These are phyloP conservation scores for Hirudo medicinalis DNA, from an alignment of 1,140 invertebrate species.

Conservation along the genomic window DNA sequence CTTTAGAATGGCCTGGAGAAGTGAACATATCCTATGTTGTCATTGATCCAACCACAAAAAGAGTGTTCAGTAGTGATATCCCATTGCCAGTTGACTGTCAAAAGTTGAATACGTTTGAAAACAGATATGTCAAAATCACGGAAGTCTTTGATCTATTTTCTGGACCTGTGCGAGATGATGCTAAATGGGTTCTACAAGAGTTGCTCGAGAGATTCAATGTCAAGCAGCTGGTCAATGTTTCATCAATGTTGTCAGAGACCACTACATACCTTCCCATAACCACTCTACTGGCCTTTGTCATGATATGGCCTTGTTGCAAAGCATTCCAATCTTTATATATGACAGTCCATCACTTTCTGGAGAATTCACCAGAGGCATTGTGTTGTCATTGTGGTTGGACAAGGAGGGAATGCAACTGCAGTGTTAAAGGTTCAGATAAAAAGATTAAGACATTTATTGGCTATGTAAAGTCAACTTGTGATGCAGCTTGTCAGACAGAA, in stretches of 20 bases:
- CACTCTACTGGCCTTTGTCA: conserved; percentile 3
- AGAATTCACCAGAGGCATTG: not conserved
- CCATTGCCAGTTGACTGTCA: conserved; percentile 11
- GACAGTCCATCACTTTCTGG: conserved; percentile 4
- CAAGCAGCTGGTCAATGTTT: not conserved
- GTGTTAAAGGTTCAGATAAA: no score
- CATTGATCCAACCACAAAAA: conserved; percentile 16
- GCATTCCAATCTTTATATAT: not conserved
- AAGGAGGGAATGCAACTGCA: conserved; percentile 12
- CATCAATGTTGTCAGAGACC: not conserved
- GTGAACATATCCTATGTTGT: conserved; percentile 11
- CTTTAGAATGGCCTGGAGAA: conserved; percentile 20
- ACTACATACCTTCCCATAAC: conserved; percentile 11
- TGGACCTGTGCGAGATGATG: not conserved
- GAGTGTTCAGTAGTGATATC: conserved; percentile 13
- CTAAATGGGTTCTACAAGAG: not conserved
- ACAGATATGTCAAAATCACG: conserved; percentile 20
- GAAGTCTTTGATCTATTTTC: conserved; percentile 12
- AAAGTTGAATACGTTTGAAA: conserved; percentile 17
- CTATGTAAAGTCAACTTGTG: not conserved
- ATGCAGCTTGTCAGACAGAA: not conserved
- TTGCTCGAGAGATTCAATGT: conserved; percentile 11
- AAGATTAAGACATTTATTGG: no score
- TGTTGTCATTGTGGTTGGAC: conserved; percentile 11
- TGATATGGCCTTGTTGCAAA: conserved; percentile 4